Evolutionary conservation across 2,113 vertebrate genomes (phyloP).

Genomic region (Cyrtonyx montezumae): DNA sequence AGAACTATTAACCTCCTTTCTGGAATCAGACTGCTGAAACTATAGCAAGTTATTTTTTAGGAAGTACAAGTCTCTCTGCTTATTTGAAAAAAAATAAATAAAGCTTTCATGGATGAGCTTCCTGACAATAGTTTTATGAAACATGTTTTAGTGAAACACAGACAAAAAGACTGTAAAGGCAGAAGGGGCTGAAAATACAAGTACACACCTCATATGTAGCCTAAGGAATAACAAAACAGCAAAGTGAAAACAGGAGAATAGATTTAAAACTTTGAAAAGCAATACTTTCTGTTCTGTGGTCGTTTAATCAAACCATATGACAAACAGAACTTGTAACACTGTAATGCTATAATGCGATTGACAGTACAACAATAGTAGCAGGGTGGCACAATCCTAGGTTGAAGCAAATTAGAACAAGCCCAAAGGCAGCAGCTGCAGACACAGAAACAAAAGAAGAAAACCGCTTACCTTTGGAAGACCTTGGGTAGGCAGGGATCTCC

Average conservation of each 20-base stretch:
- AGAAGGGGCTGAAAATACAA: not conserved
- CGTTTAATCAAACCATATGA: not conserved
- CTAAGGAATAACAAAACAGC: not conserved
- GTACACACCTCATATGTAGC: not conserved
- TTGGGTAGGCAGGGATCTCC: too few species aligned
- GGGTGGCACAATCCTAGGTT: too few species aligned
- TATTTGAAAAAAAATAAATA: not conserved
- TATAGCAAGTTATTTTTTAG: not conserved
- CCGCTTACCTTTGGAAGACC: too few species aligned
- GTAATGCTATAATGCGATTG: too few species aligned
- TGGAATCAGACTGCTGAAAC: not conserved
- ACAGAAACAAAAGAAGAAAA: too few species aligned
- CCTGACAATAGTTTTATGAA: not conserved
- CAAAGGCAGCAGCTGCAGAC: too few species aligned
- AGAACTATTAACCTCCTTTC: constrained; percentile 11
- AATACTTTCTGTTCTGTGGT: not conserved
- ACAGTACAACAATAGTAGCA: too few species aligned
- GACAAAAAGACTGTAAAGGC: not conserved
- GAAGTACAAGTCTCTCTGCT: not conserved
- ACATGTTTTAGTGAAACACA: not conserved
- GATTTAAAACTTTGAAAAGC: not conserved
- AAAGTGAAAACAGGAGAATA: not conserved
- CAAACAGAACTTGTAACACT: not conserved
- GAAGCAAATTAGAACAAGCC: too few species aligned
- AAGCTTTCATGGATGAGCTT: not conserved